phyloP scores from a whole-genome alignment of 1,140 invertebrate species.

The Bombus huntii region DNA sequence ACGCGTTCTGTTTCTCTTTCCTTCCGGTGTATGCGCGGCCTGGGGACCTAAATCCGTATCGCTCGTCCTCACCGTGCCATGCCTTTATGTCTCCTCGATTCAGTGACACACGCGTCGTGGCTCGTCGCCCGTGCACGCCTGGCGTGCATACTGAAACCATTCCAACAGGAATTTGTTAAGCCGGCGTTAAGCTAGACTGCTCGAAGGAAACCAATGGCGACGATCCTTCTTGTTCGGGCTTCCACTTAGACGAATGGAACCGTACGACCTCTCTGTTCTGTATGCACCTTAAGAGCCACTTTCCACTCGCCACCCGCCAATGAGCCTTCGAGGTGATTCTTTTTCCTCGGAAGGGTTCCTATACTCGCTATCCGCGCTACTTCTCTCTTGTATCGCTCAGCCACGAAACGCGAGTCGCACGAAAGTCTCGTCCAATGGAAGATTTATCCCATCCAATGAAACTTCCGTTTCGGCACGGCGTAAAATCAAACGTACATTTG shows the following conservation, averaged over 20 bases:
- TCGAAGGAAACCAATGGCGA: slow-evolving; percentile 50
- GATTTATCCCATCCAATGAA: slow-evolving; percentile 21
- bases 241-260: slow-evolving; percentile 54
- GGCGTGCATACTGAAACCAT: neutral
- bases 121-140: neutral
- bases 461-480: neutral
- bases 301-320: slow-evolving; percentile 43
- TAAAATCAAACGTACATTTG: slow-evolving; percentile 10
- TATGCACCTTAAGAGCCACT: slow-evolving; percentile 45
- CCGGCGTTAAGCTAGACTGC: neutral
- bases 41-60: slow-evolving; percentile 36
- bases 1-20: neutral
- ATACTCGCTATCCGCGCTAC: too few species aligned
- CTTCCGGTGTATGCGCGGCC: neutral
- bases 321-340: slow-evolving; percentile 50
- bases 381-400: neutral
- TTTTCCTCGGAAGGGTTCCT: slow-evolving; percentile 37
- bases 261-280: slow-evolving; percentile 44
- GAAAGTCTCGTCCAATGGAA: too few species aligned
- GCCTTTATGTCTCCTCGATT: slow-evolving; percentile 35
- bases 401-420: too few species aligned
- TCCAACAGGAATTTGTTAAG: slow-evolving; percentile 30
- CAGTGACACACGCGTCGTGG: neutral
- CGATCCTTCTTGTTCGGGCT: slow-evolving; percentile 44
- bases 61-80: neutral